Evolutionary conservation across 2,113 vertebrate genomes (phyloP), one percentile per base, ranked within the genome.

Genomic region (Corvus cornix): DNA sequence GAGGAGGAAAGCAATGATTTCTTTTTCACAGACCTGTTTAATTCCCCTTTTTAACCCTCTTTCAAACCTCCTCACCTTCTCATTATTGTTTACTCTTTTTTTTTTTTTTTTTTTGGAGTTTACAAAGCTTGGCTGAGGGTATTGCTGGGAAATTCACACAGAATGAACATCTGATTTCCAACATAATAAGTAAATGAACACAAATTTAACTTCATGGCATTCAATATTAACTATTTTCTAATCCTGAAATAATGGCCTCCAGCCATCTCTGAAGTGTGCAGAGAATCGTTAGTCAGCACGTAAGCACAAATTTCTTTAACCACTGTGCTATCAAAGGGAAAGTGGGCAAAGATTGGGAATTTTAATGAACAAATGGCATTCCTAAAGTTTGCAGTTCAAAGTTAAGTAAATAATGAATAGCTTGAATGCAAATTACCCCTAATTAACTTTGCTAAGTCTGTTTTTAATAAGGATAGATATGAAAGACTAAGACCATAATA

Each of bases 361-460:
- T 97, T 96, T 96, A 97, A 97, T 94, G 95, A 95, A 96, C 88
- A 95, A 97, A 95, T 86, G 88, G 79, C 90, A 96, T 97, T 97
- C 83, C 85, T 95, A 86, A 91, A 96, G 85, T 94, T 96, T 94
- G 92, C 85, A 97, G 92, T 95, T 96, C 95, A 97, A 96, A 97
- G 94, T 93, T 95, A 96, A 95, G 95, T 97, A 97, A 97, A 97
- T 97, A 95, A 95, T 96, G 86, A 95, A 96, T 95, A 93, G 44
- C 89, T 75, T 91, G 84, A 95, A 97, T 97, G 94, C 93, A 96
- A 95, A 97, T 97, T 97, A 97, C 51, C 76, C 68, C 64, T 96
- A 95, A 96, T 97, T 96, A 97, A 92, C 91, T 95, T 90, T 78
- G 76, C 73, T 93, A 89, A 90, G 76, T 90, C 86, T 96, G 80